phyloP scores from a whole-genome alignment of 2,888 invertebrate genomes.

The Acleris holmiana region DNA sequence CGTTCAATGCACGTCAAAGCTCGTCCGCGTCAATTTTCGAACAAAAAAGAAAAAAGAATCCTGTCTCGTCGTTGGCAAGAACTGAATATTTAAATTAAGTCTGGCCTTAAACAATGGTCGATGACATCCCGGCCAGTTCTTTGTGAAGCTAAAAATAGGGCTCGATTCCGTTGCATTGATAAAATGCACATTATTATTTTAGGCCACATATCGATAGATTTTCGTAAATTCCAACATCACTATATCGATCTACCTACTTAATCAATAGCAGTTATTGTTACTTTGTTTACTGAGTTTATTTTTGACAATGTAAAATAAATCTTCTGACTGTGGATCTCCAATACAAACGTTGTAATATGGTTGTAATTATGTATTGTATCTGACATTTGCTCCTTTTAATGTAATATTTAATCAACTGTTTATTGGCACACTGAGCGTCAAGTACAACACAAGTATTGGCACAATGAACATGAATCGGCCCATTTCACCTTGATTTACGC shows the following conservation, averaged over 20 bases:
- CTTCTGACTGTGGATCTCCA: too few relatives aligned
- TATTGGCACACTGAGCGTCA: too few relatives aligned
- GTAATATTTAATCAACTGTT: too few relatives aligned
- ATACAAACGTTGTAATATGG: too few relatives aligned
- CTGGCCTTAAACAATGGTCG: slow-evolving; percentile 73
- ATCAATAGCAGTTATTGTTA: background rate
- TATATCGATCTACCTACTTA: too few relatives aligned
- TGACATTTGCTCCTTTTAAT: too few relatives aligned
- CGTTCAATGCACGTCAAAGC: slow-evolving; percentile 48
- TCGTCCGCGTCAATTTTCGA: slow-evolving; percentile 58
- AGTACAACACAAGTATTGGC: too few relatives aligned
- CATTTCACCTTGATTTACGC: too few relatives aligned
- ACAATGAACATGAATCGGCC: too few relatives aligned
- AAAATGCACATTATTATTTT: slow-evolving; percentile 18
- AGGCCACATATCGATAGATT: background rate
- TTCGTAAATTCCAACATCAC: background rate
- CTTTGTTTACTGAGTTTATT: too few relatives aligned
- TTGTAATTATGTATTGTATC: too few relatives aligned
- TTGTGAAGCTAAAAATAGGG: slow-evolving; percentile 75
- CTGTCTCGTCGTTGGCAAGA: slow-evolving; percentile 56
- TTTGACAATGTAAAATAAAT: too few relatives aligned
- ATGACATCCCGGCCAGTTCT: slow-evolving; percentile 65
- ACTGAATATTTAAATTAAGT: slow-evolving; percentile 78
- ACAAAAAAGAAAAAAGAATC: slow-evolving; percentile 56
- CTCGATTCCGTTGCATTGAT: slow-evolving; percentile 43